phyloP scores from a whole-genome alignment of 2,888 invertebrate species.

The Blastobasis adustella region DNA sequence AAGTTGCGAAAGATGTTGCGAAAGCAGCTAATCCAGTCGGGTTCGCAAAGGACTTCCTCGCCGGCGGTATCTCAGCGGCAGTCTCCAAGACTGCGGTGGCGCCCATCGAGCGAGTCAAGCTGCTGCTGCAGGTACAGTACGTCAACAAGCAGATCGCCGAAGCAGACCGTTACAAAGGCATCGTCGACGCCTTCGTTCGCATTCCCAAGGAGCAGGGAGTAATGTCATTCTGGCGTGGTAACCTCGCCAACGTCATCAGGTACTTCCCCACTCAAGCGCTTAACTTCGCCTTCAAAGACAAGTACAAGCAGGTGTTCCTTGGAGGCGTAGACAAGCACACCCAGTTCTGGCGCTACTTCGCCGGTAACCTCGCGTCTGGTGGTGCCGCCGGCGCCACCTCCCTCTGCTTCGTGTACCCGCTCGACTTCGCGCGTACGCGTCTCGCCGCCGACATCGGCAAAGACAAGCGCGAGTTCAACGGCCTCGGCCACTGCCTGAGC shows the following conservation, averaged over 20 bases:
- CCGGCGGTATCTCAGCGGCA: slow-evolving; percentile 95
- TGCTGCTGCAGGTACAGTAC: slow-evolving; percentile 96
- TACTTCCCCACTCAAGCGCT: slow-evolving; percentile 97
- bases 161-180: slow-evolving; percentile 95
- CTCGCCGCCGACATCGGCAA: slow-evolving; percentile 91
- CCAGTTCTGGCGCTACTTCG: slow-evolving; percentile 93
- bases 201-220: slow-evolving; percentile 93
- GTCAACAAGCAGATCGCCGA: slow-evolving; percentile 93
- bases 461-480: slow-evolving; percentile 88
- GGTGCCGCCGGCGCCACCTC: slow-evolving; percentile 97
- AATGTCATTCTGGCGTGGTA: slow-evolving; percentile 94
- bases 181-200: slow-evolving; percentile 91
- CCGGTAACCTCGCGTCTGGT: slow-evolving; percentile 94
- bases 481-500: slow-evolving; percentile 89
- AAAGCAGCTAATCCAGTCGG: slow-evolving; percentile 83
- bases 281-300: slow-evolving; percentile 97
- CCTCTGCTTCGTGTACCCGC: slow-evolving; percentile 94
- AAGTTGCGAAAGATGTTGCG: slow-evolving; percentile 20
- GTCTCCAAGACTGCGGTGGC: slow-evolving; percentile 97
- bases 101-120: slow-evolving; percentile 96
- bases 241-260: slow-evolving; percentile 95
- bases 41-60: slow-evolving; percentile 94
- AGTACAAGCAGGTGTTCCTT: slow-evolving; percentile 94
- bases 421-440: slow-evolving; percentile 96
- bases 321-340: slow-evolving; percentile 93